phyloP scores from a whole-genome alignment of 2,113 vertebrate species.

The Microcebus griseorufus region DNA sequence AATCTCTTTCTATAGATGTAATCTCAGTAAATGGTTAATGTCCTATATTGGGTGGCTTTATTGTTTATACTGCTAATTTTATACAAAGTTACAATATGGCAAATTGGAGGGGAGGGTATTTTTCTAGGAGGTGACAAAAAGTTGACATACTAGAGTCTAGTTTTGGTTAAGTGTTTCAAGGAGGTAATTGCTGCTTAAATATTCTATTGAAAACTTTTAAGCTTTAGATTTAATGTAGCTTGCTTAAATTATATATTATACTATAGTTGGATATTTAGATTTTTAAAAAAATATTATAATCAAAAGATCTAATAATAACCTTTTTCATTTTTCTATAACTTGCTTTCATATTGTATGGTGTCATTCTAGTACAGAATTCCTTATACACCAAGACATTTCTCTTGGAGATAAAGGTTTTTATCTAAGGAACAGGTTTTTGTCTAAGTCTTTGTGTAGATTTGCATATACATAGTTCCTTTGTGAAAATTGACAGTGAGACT shows the following conservation, averaged over 20 bases:
- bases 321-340: conserved; percentile 37
- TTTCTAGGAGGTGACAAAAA: not conserved
- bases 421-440: not conserved
- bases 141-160: not conserved
- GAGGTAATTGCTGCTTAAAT: conserved; percentile 14
- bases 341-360: not conserved
- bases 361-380: not conserved
- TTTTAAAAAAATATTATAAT: conserved; percentile 1
- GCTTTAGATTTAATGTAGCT: conserved; percentile 28
- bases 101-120: not conserved
- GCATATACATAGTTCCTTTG: conserved; percentile 19
- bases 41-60: conserved; percentile 4
- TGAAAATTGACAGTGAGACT: conserved; percentile 11
- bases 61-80: conserved; percentile 50
- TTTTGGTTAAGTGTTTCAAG: conserved; percentile 22
- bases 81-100: not conserved
- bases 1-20: not conserved
- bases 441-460: not conserved
- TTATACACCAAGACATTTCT: not conserved
- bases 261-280: not conserved
- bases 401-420: not conserved
- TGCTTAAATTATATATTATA: conserved; percentile 13
- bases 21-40: conserved; percentile 1
- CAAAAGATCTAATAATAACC: conserved; percentile 1
- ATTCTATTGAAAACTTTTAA: not conserved